Evolutionary conservation across 2,888 invertebrate species (phyloP).

Genomic region (Drosophila cyrtoloma): DNA sequence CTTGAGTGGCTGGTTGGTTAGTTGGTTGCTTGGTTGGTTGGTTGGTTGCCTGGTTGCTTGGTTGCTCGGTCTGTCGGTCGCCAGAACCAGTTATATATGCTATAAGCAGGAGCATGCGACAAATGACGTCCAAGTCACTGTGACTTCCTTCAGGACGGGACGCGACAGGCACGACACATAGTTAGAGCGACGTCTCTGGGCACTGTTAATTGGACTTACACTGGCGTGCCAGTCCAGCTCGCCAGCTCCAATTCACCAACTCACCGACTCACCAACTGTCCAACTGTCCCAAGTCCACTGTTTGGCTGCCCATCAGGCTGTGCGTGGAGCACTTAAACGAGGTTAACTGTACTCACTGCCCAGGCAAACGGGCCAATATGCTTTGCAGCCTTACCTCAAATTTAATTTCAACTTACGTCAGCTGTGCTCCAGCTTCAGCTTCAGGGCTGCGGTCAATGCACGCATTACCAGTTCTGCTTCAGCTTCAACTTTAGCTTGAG

Average conservation of each 20-base stretch:
- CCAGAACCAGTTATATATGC: conserved; percentile 77
- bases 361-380: conserved; percentile 43
- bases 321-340: conserved; percentile 80
- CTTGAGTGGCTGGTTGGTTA: conserved; percentile 22
- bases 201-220: conserved; percentile 76
- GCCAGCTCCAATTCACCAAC: conserved; percentile 1
- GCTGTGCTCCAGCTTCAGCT: conserved; percentile 46
- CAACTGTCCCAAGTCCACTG: conserved; percentile 12
- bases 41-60: conserved; percentile 18
- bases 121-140: conserved; percentile 70
- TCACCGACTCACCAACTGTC: not conserved
- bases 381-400: conserved; percentile 61
- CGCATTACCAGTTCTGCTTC: conserved; percentile 73
- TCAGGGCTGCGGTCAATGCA: conserved; percentile 77
- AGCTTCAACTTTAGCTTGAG: conserved; percentile 26
- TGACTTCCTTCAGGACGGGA: conserved; percentile 74
- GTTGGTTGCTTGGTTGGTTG: conserved; percentile 14
- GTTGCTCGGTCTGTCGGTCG: conserved; percentile 53
- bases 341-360: conserved; percentile 76
- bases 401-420: conserved; percentile 77
- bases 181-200: conserved; percentile 60
- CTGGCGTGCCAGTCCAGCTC: conserved; percentile 54
- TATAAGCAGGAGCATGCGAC: conserved; percentile 81
- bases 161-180: conserved; percentile 57
- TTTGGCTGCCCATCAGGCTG: conserved; percentile 34